phyloP scores from a whole-genome alignment of 2,113 vertebrate genomes.

The Eolophus roseicapilla region DNA sequence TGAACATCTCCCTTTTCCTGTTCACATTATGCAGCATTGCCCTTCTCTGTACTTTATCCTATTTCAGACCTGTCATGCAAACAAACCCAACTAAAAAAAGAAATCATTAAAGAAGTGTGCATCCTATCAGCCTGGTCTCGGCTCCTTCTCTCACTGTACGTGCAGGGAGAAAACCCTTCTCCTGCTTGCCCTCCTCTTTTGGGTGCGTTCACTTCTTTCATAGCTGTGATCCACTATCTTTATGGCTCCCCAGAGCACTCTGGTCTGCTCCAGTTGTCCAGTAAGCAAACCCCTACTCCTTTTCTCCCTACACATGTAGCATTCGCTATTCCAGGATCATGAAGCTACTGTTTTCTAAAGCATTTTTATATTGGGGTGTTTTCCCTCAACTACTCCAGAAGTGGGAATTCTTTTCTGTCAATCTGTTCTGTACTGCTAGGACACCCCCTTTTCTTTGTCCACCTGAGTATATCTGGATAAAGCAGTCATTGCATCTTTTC shows the following conservation, averaged over 20 bases:
- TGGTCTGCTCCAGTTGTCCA: neutral
- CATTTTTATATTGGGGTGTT: neutral
- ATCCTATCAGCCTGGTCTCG: neutral
- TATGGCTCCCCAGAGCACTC: neutral
- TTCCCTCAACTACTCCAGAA: neutral
- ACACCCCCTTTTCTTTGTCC: neutral
- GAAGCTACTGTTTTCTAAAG: neutral
- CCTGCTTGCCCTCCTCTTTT: neutral
- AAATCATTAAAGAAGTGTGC: neutral
- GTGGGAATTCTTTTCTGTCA: neutral
- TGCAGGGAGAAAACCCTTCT: neutral
- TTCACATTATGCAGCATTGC: conserved; percentile 54
- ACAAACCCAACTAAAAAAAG: neutral
- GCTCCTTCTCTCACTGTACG: neutral
- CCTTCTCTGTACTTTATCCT: conserved; percentile 51
- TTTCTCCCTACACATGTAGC: accelerated
- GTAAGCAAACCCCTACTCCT: neutral
- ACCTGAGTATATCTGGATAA: neutral
- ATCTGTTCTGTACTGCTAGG: neutral
- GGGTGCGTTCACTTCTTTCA: neutral
- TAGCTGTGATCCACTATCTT: neutral
- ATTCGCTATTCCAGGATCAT: neutral
- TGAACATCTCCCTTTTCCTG: neutral
- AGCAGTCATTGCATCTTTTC: neutral
- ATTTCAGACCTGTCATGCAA: conserved; percentile 40